These are phyloP conservation scores for Tonatia bakeri DNA, from an alignment of 2,113 vertebrate species.

Conservation along the genomic window DNA sequence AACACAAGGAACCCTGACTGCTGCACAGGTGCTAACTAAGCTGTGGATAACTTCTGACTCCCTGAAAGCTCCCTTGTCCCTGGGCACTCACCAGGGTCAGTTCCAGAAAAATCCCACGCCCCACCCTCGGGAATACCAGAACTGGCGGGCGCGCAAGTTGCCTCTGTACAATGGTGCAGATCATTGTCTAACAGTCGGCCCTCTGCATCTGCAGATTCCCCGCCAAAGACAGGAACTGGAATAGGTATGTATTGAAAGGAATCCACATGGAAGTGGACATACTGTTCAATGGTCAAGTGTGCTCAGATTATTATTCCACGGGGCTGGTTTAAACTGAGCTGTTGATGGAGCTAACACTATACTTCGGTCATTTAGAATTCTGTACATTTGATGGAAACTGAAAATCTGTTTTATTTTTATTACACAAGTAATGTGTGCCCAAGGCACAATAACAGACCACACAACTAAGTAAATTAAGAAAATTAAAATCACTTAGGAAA, in stretches of 20 bases:
- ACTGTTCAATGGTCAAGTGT: not conserved
- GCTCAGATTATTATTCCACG: not conserved
- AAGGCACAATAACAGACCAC: constrained; percentile 36
- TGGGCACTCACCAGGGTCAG: too few species aligned
- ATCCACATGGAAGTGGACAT: not conserved
- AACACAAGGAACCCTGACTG: not conserved
- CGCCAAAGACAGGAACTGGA: not conserved
- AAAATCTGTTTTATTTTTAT: constrained; percentile 52
- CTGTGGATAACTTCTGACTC: not conserved
- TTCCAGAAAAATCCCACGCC: not conserved
- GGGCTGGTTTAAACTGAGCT: not conserved
- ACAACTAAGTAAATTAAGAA: constrained; percentile 37
- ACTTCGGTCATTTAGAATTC: constrained; percentile 22
- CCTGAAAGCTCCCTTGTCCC: too few species aligned
- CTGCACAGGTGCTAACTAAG: not conserved
- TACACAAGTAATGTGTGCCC: constrained; percentile 33
- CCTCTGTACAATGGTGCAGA: not conserved
- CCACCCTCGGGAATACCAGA: not conserved
- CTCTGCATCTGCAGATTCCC: not conserved
- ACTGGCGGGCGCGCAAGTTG: not conserved
- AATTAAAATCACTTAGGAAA: constrained; percentile 62
- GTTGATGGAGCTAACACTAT: not conserved
- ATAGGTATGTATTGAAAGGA: not conserved
- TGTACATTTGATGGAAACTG: constrained; percentile 12
- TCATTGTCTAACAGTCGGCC: not conserved